Evolutionary conservation across 1,140 invertebrate species (phyloP).

Genomic region (Yoshiicerus persimilis): DNA sequence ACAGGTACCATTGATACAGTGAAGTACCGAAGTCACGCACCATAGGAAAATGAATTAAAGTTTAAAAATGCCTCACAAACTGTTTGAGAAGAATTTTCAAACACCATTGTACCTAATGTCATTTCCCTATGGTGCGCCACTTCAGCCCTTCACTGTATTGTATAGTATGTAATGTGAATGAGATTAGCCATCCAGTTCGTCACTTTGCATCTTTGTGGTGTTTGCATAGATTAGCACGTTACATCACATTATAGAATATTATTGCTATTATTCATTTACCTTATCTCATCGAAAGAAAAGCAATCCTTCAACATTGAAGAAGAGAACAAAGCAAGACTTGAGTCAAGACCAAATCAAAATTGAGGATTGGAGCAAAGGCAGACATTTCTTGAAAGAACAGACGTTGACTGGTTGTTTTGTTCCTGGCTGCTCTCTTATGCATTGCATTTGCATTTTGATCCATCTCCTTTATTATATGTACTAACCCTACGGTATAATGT

Average conservation of each 20-base stretch:
- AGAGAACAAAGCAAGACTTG: neutral
- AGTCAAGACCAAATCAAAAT: constrained; percentile 3
- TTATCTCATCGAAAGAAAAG: neutral
- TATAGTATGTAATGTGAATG: neutral
- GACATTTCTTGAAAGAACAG: neutral
- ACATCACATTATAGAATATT: neutral
- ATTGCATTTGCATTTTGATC: neutral
- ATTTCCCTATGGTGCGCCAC: no score
- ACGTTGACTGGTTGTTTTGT: constrained; percentile 12
- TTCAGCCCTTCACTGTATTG: no score
- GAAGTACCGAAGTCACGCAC: no score
- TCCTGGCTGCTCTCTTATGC: neutral
- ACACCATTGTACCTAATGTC: no score
- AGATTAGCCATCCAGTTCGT: neutral
- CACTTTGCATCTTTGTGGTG: neutral
- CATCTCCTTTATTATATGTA: neutral
- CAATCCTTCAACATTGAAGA: neutral
- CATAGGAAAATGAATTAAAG: no score
- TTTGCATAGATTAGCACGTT: constrained; percentile 1
- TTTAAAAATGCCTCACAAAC: neutral
- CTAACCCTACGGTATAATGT: no score
- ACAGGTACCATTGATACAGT: no score
- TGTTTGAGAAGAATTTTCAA: no score
- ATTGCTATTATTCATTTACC: neutral
- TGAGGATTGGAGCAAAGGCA: neutral